Percentiles rank a stretch among this genome's conserved stretches.
These are phyloP conservation scores for Eremophila alpestris DNA, from an alignment of 2,797 vertebrate genomes.

Conservation along the genomic window DNA sequence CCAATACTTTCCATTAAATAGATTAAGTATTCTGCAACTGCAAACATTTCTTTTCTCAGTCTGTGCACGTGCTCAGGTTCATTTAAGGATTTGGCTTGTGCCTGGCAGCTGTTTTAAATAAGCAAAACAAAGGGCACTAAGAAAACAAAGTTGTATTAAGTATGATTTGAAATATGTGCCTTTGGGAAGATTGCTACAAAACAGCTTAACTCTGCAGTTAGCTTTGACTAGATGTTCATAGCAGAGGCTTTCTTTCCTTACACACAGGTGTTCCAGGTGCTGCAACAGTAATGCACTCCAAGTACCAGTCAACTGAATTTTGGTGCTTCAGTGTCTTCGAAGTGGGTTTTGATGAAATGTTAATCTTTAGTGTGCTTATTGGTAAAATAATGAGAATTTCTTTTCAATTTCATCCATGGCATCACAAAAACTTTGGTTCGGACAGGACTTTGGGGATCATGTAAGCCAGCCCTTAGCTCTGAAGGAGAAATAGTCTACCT, in stretches of 20 bases:
- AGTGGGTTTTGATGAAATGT: background rate
- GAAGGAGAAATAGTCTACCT: background rate
- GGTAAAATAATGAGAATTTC: background rate
- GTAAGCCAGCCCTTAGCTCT: background rate
- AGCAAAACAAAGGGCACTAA: background rate
- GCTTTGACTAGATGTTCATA: background rate
- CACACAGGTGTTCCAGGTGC: background rate
- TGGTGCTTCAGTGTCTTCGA: background rate
- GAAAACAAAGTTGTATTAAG: background rate
- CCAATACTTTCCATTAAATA: background rate
- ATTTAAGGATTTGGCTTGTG: background rate
- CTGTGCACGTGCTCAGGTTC: background rate
- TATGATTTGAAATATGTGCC: background rate
- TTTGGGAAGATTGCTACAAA: background rate
- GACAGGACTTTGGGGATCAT: fast-evolving
- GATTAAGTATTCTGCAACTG: background rate
- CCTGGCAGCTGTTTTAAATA: background rate
- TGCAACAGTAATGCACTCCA: background rate
- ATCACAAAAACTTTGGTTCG: background rate
- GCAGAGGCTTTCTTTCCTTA: background rate
- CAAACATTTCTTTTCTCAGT: background rate
- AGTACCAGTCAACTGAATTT: background rate
- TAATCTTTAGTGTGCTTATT: background rate
- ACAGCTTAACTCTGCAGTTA: background rate
- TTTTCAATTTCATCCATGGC: background rate